These are phyloP conservation scores for Sarcophaga bullata DNA, from an alignment of 1,140 invertebrate genomes.

Conservation along the genomic window DNA sequence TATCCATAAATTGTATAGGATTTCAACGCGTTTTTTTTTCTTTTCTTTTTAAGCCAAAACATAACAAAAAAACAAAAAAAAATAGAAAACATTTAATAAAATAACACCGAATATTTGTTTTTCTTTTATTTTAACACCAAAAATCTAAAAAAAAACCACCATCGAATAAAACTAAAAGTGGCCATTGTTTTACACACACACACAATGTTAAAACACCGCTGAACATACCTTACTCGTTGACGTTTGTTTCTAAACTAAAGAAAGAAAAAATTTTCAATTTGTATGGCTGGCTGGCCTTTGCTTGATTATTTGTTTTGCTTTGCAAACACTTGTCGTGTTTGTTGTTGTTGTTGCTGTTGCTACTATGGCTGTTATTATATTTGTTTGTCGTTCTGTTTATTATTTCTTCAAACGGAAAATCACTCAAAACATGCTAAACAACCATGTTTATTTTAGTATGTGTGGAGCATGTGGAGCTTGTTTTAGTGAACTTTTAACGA, in stretches of 20 bases:
- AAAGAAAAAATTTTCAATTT: not conserved
- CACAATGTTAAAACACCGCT: not conserved
- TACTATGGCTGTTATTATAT: not conserved
- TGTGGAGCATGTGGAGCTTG: constrained; percentile 10
- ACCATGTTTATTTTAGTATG: not conserved
- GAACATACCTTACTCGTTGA: constrained; percentile 34
- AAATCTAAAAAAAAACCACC: not conserved
- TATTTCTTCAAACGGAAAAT: not conserved
- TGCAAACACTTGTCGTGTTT: constrained; percentile 13
- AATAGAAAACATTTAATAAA: not conserved
- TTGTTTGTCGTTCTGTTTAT: not conserved
- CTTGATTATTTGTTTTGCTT: not conserved
- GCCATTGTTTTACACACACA: not conserved
- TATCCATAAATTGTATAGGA: not conserved
- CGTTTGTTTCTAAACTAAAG: constrained; percentile 33
- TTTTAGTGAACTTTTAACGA: not conserved
- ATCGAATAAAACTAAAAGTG: no score
- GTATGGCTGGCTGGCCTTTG: no score
- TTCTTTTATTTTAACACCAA: constrained; percentile 7
- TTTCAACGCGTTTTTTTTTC: not conserved
- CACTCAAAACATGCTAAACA: constrained; percentile 17
- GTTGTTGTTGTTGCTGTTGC: constrained; percentile 6
- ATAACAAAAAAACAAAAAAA: not conserved
- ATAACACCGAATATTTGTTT: not conserved
- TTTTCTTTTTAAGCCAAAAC: not conserved